Base-by-base conservation (phyloP, 2,113 vertebrate species). In the Grammomys surdaster region DNA sequence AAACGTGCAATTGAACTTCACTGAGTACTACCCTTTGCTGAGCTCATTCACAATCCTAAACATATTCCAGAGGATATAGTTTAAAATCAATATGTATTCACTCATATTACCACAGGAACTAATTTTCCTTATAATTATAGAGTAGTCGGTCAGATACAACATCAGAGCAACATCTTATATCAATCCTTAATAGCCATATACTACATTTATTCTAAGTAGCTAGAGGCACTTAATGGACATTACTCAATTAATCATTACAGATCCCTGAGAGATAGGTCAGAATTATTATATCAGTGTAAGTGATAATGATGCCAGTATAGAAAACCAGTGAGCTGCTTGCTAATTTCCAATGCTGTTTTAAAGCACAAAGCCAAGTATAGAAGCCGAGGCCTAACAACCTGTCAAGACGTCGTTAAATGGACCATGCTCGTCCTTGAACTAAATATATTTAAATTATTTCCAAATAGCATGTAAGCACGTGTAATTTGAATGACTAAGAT, bases 161-260 rank as follows among this genome's bases (percentile, higher is more conserved):
- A 90, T n/a, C 20, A 20, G 84, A 94, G 56, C 72, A 97, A 78
- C 70, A 96, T 97, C 87, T 96, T 96, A 93, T 73, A 96, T 84
- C 65, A 96, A 93, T 0, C 0, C 48, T 95, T 96, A 96, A 96
- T 87, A 95, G 86, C 60, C 56, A 81, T 75, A 63, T 24, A 91
- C 63, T 87, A 51, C 51, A 95, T 95, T 95, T 96, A 84, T 98
- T 97, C 92, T 87, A 95, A 96, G 93, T 95, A 96, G 86, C 86
- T 88, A 13, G 92, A 89, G 88, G 63, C 95, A 96, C 94, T 98
- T 95, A 96, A 77, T 24, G 92, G 67, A 87, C 58, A 94, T 97
- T 95, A 95, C 82, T 73, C 63, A 97, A 97, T 97, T 96, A 95
- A 96, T 95, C 88, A 95, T 94, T 96, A 43, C 54, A 95, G 77